Conservation (phyloP, 2,888 invertebrate species). For the Physocephala rufipes region DNA sequence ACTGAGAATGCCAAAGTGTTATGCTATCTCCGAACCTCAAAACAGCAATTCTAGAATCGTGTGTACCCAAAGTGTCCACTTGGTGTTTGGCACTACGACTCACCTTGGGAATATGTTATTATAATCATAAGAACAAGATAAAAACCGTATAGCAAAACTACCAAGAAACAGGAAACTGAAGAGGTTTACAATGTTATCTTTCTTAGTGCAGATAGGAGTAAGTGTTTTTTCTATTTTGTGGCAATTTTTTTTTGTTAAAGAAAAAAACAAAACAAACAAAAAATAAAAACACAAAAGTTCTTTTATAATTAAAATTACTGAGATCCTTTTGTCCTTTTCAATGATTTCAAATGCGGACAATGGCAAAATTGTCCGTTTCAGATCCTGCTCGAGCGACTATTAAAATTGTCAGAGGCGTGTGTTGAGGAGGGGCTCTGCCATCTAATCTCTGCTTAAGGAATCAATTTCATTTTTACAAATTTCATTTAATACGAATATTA, state of each 20-base stretch:
- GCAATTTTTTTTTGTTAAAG: neutral
- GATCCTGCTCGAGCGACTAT: neutral
- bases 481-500: no score
- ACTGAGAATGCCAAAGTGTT: slow-evolving; percentile 23
- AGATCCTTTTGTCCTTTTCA: neutral
- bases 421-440: neutral
- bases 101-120: no score
- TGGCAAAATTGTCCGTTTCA: neutral
- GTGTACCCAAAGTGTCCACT: neutral
- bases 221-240: neutral
- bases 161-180: neutral
- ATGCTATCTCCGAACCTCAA: neutral
- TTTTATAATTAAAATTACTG: slow-evolving; percentile 28
- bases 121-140: no score
- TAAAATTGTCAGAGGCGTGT: neutral
- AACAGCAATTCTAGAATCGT: neutral
- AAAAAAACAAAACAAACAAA: no score
- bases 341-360: no score
- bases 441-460: neutral
- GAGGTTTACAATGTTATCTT: neutral
- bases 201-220: neutral
- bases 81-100: no score
- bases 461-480: neutral
- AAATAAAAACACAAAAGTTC: slow-evolving; percentile 6
- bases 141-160: no score